Conservation (phyloP, 2,888 invertebrate species). For the Stenurella melanura region DNA sequence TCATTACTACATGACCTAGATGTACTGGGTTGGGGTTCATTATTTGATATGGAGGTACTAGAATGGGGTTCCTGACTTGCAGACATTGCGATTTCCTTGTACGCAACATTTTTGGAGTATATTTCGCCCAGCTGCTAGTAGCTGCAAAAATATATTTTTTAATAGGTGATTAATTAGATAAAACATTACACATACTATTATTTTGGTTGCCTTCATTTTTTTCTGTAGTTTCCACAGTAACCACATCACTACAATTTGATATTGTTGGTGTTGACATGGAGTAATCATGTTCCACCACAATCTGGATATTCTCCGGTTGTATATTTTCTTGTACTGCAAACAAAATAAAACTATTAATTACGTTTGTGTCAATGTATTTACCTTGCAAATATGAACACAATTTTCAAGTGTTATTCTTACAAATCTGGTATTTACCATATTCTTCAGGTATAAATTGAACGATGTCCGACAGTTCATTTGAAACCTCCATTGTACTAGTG, state of each 20-base stretch:
- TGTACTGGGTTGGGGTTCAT: too few species aligned
- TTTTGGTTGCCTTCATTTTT: not conserved
- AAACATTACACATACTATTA: not conserved
- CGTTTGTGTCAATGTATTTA: too few species aligned
- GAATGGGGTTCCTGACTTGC: too few species aligned
- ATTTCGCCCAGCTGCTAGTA: too few species aligned
- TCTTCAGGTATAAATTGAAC: not conserved
- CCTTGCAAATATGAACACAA: not conserved
- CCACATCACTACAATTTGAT: not conserved
- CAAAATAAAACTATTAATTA: not conserved
- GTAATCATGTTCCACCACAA: not conserved
- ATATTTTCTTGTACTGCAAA: not conserved
- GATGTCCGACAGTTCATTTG: too few species aligned
- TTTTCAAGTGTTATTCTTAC: not conserved
- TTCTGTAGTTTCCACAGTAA: not conserved
- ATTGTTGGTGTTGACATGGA: not conserved
- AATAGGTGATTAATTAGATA: too few species aligned
- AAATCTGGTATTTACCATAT: not conserved
- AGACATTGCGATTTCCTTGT: too few species aligned
- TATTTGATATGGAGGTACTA: too few species aligned
- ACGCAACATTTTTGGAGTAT: too few species aligned
- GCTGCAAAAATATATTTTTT: too few species aligned
- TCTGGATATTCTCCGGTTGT: not conserved
- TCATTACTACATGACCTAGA: too few species aligned
- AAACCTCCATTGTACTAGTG: not conserved